A percentile compares a stretch with the other conserved stretches of the same genome.
phyloP scores from a whole-genome alignment of 2,888 invertebrate species.

The Salticus scenicus region DNA sequence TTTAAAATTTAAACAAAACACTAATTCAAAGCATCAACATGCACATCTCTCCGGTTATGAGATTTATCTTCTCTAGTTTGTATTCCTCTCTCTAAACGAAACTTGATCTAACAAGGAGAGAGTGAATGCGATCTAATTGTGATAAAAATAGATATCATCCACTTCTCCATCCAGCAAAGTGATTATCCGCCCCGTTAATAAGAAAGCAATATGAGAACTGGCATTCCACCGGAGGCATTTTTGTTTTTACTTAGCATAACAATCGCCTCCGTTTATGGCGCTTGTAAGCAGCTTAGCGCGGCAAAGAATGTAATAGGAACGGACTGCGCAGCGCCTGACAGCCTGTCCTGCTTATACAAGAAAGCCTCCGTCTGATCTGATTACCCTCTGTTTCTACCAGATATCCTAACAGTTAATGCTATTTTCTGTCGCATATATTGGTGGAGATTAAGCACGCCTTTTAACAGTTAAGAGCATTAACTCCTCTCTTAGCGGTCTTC shows the following conservation, averaged over 20 bases:
- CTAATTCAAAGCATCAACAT: too few species aligned
- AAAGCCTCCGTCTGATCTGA: constrained; percentile 45
- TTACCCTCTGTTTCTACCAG: constrained; percentile 43
- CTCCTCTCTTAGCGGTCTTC: not conserved
- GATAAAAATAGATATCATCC: not conserved
- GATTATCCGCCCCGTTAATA: constrained; percentile 50
- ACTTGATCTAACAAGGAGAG: too few species aligned
- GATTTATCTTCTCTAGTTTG: too few species aligned
- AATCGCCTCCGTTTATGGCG: constrained; percentile 29
- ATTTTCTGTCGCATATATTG: constrained; percentile 32
- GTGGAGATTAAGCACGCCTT: constrained; percentile 36
- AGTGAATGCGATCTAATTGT: not conserved
- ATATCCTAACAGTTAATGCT: constrained; percentile 41
- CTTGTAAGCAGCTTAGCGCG: constrained; percentile 39
- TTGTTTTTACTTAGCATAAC: constrained; percentile 55
- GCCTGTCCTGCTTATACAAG: constrained; percentile 21
- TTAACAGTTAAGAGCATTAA: constrained; percentile 47
- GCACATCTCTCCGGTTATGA: too few species aligned
- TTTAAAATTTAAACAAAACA: too few species aligned
- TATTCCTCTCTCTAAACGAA: too few species aligned
- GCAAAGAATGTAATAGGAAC: constrained; percentile 54
- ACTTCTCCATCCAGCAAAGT: constrained; percentile 12
- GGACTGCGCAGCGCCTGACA: constrained; percentile 33
- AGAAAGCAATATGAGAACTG: constrained; percentile 37
- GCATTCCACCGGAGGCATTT: constrained; percentile 26